Base-by-base conservation (phyloP, 2,113 vertebrate species). In the Gymnocephalus cernua region DNA sequence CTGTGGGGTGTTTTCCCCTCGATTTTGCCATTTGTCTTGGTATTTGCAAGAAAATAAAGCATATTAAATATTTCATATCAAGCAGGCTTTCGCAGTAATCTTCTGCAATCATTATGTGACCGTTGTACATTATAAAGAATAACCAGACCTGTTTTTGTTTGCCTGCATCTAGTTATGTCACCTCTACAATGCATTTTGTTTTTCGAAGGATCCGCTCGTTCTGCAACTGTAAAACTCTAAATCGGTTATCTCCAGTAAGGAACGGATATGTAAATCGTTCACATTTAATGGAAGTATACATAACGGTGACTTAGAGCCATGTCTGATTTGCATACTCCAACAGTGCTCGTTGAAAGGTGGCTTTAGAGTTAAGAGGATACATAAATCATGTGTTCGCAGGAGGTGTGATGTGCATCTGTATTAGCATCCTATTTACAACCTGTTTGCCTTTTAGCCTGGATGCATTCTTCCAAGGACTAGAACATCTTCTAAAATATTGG, bases 271-370 rank as follows among this genome's bases (percentile, higher is more conserved):
- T 70, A 93, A 91, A 83, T 88, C 4, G 48, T 85, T 85, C 78
- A 74, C 78, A 21, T 72, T 82, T 90, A 88, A 88, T 84, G 81
- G 74, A 83, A 88, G 86, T 77, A 59, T 75, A 82, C 85, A 83
- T 72, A 83, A 69, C 35, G 25, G 44, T 29, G 61, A 59, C 77
- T 86, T 62, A 48, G 48, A 80, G 65, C 62, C 16, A 50, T 13
- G 64, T 84, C 67, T 80, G 32, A 90, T 93, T 91, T 92, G 80
- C 90, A 94, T 92, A 80, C 74, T 80, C 84, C 82, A 79, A 64
- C 86, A 48, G 68, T 21, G 63, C 11, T 54, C 63, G 88, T 83
- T 87, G 88, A 89, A 86, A 85, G 86, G 83, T 88, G 66, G 83
- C 82, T 90, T 90, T 86, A 77, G 86, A 91, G 86, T 85, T 84